These are phyloP conservation scores for Dolichopus griseipennis DNA, from an alignment of 2,888 invertebrate genomes.

Conservation along the genomic window DNA sequence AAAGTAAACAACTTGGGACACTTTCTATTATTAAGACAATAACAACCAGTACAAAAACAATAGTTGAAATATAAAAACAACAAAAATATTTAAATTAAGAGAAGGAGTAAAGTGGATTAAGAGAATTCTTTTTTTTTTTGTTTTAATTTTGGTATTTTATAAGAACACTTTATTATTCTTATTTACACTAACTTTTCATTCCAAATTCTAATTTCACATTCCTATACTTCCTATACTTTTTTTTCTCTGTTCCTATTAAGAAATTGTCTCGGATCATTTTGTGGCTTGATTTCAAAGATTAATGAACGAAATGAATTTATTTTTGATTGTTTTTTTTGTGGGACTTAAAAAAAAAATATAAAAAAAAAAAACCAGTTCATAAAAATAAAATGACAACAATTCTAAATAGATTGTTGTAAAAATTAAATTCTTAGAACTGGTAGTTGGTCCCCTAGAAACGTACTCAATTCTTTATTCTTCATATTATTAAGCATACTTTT, in stretches of 20 bases:
- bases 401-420: too few species aligned
- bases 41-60: background rate
- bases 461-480: too few species aligned
- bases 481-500: too few species aligned
- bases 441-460: too few species aligned
- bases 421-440: too few species aligned
- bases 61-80: background rate
- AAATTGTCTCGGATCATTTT: background rate
- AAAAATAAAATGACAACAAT: too few species aligned
- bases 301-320: conserved; percentile 4
- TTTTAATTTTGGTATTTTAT: background rate
- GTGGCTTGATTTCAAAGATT: conserved; percentile 3
- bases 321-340: conserved; percentile 1
- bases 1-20: background rate
- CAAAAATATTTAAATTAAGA: background rate
- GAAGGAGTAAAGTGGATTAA: conserved; percentile 6
- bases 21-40: background rate
- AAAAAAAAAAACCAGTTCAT: too few species aligned
- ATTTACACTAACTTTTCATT: too few species aligned
- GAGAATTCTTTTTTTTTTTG: background rate
- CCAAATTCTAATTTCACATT: too few species aligned
- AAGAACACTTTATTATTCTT: too few species aligned
- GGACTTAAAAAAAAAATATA: background rate
- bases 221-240: too few species aligned
- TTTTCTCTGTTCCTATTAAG: too few species aligned